Base-by-base conservation (phyloP, 2,797 vertebrate species). In the Gouania willdenowi region DNA sequence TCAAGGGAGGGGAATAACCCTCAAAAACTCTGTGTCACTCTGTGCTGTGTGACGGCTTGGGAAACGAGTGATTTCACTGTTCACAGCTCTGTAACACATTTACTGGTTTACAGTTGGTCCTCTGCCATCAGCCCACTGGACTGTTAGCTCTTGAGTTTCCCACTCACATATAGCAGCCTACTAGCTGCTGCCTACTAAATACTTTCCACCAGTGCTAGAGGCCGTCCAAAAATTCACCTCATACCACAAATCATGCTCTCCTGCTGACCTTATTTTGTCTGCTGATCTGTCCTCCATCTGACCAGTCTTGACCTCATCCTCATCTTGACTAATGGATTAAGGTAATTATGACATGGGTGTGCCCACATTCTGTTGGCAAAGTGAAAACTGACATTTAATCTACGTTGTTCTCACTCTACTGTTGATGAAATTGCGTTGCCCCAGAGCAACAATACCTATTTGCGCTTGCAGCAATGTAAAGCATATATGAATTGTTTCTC, bases 341-440 rank as follows among this genome's bases (percentile, higher is more conserved):
- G 85, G 90, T 92, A 91, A 97, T 96, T 92, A 93, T 93, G 89
- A 85, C 92, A 88, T 88, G 90, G 89, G 89, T 74, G 79, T 83
- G 78, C 75, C 85, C 89, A 86, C 92, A 93, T 97, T 96, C 92
- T 94, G 90, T 84, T 66, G 41, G 84, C 85, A 65, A 89, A 89
- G 88, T 93, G 93, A 94, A 91, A 92, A 94, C 94, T 92, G 84
- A 93, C 88, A 89, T 90, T 92, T 84, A 77, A 84, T 81, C 85
- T 87, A 87, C 74, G 88, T 85, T 86, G 77, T 86, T 84, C 90
- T 89, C 87, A 77, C 91, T 90, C 87, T 75, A 85, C 88, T 90
- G 93, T 90, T 92, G 90, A 91, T 85, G 83, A 86, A 88, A 89
- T 76, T 70, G 84, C 50, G 37, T 48, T 57, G 60, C 62, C 71